These are phyloP conservation scores for Alca torda DNA, from an alignment of 2,797 vertebrate species.

Conservation along the genomic window DNA sequence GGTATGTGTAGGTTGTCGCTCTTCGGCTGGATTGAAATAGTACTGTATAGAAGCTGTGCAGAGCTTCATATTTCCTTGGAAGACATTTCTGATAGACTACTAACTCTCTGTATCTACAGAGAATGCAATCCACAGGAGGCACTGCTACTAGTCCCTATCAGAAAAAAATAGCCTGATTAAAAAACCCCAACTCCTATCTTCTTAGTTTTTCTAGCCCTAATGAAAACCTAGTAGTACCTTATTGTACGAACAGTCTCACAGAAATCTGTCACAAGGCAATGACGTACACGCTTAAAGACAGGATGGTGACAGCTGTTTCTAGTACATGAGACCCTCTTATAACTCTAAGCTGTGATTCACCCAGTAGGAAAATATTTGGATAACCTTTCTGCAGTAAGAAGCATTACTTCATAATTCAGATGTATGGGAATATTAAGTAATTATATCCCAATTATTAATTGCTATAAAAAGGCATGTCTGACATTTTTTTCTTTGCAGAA, in stretches of 20 bases:
- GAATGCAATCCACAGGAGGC: background rate
- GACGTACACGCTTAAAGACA: background rate
- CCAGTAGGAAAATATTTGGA: background rate
- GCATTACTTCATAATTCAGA: background rate
- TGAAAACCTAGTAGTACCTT: background rate
- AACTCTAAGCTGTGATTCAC: slow-evolving; percentile 15
- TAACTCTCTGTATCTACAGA: background rate
- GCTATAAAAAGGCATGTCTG: background rate
- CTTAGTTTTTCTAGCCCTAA: background rate
- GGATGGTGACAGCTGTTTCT: background rate
- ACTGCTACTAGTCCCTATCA: background rate
- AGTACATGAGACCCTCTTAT: background rate
- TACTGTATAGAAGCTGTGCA: background rate
- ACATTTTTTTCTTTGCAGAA: background rate
- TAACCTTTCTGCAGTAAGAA: slow-evolving; percentile 5
- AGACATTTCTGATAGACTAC: background rate
- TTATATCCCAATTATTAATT: slow-evolving; percentile 8
- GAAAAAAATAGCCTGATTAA: background rate
- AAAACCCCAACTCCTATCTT: background rate
- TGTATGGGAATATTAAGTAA: slow-evolving; percentile 6
- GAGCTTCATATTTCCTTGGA: background rate
- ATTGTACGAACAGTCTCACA: background rate
- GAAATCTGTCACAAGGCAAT: background rate
- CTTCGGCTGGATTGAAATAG: background rate
- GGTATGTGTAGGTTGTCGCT: background rate